Conservation (phyloP, 2,113 vertebrate genomes). For the Myrmecophaga tridactyla region DNA sequence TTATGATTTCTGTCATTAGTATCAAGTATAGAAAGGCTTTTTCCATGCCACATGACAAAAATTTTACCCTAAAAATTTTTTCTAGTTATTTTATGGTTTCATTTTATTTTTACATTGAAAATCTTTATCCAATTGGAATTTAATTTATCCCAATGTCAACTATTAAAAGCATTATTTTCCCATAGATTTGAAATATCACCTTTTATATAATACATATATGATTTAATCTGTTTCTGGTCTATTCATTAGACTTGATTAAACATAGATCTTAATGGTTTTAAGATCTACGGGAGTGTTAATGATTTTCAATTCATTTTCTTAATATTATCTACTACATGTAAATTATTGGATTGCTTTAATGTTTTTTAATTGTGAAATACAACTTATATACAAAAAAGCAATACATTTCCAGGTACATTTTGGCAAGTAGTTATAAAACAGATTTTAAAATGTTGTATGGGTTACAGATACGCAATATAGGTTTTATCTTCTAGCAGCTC, state of each 20-base stretch:
- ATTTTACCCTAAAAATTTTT: not conserved
- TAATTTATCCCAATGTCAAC: not conserved
- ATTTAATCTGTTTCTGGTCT: not conserved
- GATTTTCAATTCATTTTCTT: not conserved
- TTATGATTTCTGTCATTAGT: not conserved
- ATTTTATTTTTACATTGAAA: conserved; percentile 35
- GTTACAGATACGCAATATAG: no score
- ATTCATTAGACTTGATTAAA: conserved; percentile 5
- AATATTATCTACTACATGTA: not conserved
- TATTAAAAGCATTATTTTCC: not conserved
- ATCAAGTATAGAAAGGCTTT: not conserved
- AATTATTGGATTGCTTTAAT: no score
- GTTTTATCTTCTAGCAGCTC: no score
- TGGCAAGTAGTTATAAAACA: no score
- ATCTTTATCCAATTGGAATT: not conserved
- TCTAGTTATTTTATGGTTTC: not conserved
- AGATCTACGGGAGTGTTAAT: not conserved
- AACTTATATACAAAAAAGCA: no score
- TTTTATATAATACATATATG: not conserved
- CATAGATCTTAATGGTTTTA: not conserved
- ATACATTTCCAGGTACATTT: no score
- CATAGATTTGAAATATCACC: not conserved
- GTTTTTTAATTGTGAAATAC: no score
- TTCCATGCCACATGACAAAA: not conserved
- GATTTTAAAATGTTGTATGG: no score